phyloP scores from a whole-genome alignment of 2,888 invertebrate genomes.

The Caenorhabditis uteleia region DNA sequence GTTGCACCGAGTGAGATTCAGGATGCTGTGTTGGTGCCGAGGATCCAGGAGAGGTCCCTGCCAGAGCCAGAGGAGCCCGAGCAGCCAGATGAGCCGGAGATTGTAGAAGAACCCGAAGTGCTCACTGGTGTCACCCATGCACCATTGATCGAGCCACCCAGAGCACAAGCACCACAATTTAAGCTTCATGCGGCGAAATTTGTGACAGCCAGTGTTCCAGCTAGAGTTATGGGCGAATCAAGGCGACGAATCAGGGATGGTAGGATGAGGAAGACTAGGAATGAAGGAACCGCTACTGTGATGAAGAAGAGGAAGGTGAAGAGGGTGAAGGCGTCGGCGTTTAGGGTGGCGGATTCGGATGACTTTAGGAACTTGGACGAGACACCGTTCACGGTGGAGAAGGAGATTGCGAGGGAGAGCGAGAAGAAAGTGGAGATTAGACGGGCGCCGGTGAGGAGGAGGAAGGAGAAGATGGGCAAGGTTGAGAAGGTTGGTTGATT shows the following conservation, averaged over 20 bases:
- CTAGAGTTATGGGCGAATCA: no score
- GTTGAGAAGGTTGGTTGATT: no score
- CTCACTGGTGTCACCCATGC: background rate
- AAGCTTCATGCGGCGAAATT: slow-evolving; percentile 10
- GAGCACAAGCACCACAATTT: slow-evolving; percentile 8
- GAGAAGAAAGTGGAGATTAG: slow-evolving; percentile 23
- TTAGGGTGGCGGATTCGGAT: no score
- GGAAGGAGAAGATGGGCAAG: slow-evolving; percentile 10
- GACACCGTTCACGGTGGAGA: no score
- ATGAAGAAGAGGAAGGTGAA: no score
- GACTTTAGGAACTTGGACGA: no score
- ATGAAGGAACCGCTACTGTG: no score
- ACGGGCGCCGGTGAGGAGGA: background rate
- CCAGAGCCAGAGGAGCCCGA: background rate
- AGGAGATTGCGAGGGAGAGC: slow-evolving; percentile 30
- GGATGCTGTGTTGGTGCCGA: no score
- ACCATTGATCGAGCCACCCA: slow-evolving; percentile 11
- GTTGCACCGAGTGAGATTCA: slow-evolving; percentile 24
- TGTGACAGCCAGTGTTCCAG: no score
- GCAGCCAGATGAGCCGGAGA: background rate
- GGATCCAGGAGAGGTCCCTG: background rate
- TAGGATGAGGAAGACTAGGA: no score
- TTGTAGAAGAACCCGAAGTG: slow-evolving; percentile 3
- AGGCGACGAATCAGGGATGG: no score
- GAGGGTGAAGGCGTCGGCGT: no score